These are phyloP conservation scores for Liodrosophila aerea DNA, from an alignment of 2,888 invertebrate species.

Conservation along the genomic window DNA sequence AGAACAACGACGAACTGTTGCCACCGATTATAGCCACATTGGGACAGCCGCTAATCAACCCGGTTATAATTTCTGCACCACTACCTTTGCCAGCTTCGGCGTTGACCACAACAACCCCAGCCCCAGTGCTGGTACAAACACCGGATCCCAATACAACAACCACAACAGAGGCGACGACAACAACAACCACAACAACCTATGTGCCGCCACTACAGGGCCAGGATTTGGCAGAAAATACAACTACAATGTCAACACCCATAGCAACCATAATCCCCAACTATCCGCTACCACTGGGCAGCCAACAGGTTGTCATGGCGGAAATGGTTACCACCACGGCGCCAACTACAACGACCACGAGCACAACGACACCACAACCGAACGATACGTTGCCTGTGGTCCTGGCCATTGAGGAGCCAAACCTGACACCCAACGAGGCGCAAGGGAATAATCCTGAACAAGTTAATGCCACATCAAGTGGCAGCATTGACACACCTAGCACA, in stretches of 20 bases:
- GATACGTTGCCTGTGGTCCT: conserved; percentile 66
- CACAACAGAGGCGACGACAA: conserved; percentile 28
- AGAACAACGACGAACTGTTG: conserved; percentile 74
- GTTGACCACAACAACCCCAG: conserved; percentile 20
- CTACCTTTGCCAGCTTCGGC: conserved; percentile 23
- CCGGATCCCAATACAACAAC: conserved; percentile 10
- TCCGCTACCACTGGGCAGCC: too few relatives aligned
- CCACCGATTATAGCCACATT: conserved; percentile 77
- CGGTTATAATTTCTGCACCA: conserved; percentile 57
- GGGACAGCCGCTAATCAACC: conserved; percentile 66
- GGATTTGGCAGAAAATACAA: conserved; percentile 46
- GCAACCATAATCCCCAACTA: conserved; percentile 23
- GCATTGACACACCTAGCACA: not conserved
- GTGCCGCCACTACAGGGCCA: conserved; percentile 42
- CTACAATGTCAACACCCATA: conserved; percentile 36
- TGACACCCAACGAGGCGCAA: conserved; percentile 14
- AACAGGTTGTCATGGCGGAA: conserved; percentile 27
- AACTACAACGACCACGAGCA: conserved; percentile 62
- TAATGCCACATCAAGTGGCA: conserved; percentile 17
- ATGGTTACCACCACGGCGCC: conserved; percentile 64
- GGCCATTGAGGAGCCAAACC: conserved; percentile 60
- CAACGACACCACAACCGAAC: conserved; percentile 59
- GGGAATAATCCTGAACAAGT: not conserved
- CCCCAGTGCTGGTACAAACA: conserved; percentile 18
- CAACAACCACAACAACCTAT: conserved; percentile 42